phyloP scores from a whole-genome alignment of 2,113 vertebrate genomes.

The Parus major region DNA sequence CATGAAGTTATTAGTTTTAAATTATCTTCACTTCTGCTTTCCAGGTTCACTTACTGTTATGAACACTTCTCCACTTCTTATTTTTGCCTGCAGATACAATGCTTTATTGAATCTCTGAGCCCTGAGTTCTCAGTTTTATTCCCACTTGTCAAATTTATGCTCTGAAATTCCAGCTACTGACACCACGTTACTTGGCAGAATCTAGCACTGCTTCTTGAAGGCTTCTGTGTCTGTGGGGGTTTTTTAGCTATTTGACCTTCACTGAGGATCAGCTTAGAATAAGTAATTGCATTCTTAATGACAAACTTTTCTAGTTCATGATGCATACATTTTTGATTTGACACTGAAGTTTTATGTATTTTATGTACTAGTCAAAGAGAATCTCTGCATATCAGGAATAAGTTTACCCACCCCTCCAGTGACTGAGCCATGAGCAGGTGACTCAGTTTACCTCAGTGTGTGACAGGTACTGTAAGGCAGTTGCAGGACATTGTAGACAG shows the following conservation, averaged over 20 bases:
- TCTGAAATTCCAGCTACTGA: constrained; percentile 12
- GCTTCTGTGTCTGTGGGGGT: not conserved
- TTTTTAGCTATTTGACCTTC: not conserved
- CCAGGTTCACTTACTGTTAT: not conserved
- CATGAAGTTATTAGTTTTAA: not conserved
- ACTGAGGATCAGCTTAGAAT: not conserved
- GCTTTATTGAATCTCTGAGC: not conserved
- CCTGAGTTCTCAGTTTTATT: constrained; percentile 8
- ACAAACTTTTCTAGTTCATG: not conserved
- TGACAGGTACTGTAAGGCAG: not conserved
- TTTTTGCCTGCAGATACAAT: not conserved
- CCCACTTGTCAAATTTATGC: not conserved
- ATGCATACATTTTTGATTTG: not conserved
- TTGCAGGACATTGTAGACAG: not conserved
- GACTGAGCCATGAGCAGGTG: not conserved
- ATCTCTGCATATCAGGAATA: not conserved
- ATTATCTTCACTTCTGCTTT: not conserved
- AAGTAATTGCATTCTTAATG: not conserved
- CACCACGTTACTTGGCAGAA: not conserved
- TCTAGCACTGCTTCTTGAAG: not conserved
- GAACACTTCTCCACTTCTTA: not conserved
- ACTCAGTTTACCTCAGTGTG: not conserved
- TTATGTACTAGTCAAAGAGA: not conserved
- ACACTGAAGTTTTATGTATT: fast-evolving
- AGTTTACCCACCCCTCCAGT: not conserved